Conservation (phyloP, 2,797 vertebrate genomes). For the Ctenochaetus hawaiiensis region DNA sequence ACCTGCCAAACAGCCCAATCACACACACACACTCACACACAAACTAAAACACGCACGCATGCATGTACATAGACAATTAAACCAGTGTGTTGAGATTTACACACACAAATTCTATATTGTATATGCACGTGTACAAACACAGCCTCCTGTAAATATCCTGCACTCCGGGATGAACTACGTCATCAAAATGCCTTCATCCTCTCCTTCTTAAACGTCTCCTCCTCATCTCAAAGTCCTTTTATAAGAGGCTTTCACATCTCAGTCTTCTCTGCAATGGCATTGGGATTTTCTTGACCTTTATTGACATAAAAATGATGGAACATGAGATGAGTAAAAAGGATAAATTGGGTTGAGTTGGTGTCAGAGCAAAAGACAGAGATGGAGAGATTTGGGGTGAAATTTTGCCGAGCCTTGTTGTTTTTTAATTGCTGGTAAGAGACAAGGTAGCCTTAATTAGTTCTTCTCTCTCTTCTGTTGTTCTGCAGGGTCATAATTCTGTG, state of each 20-base stretch:
- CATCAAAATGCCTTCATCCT: constrained; percentile 79
- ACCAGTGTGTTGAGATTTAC: constrained; percentile 39
- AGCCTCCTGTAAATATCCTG: constrained; percentile 60
- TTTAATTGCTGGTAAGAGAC: constrained; percentile 82
- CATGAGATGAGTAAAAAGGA: constrained; percentile 67
- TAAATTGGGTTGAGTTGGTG: constrained; percentile 65
- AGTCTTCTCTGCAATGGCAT: constrained; percentile 28
- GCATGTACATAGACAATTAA: constrained; percentile 38
- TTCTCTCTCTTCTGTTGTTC: constrained; percentile 72
- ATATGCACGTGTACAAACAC: constrained; percentile 62
- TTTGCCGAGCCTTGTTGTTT: constrained; percentile 81
- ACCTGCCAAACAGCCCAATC: constrained; percentile 92
- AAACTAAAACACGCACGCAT: constrained; percentile 14
- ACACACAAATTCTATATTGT: constrained; percentile 57
- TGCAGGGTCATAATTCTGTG: constrained; percentile 70
- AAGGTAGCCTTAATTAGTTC: constrained; percentile 80
- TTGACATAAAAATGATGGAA: constrained; percentile 68
- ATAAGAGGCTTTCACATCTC: constrained; percentile 30
- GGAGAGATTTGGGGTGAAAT: constrained; percentile 66
- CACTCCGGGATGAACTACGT: constrained; percentile 77
- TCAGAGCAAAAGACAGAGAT: constrained; percentile 60
- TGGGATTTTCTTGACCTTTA: constrained; percentile 74
- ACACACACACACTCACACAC: constrained; percentile 76
- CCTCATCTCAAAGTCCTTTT: constrained; percentile 21
- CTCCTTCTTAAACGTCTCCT: constrained; percentile 39